Percentiles rank a stretch among this genome's conserved stretches.
Conservation (phyloP, 1,140 invertebrate species). For the Physella acuta region DNA sequence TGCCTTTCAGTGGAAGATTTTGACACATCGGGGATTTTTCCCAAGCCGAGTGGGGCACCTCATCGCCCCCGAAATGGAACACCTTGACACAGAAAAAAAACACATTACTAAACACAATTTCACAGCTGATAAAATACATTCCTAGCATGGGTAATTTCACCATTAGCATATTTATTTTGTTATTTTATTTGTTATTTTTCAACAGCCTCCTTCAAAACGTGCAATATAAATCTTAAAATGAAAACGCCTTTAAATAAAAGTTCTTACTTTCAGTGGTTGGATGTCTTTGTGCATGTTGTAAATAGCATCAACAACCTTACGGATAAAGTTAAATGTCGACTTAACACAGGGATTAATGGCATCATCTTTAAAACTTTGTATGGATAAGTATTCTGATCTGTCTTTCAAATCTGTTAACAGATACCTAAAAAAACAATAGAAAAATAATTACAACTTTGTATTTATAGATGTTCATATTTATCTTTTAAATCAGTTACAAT, state of each 20-base stretch:
- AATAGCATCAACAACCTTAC: conserved; percentile 32
- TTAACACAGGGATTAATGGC: conserved; percentile 53
- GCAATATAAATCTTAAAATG: no score
- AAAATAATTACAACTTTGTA: not conserved
- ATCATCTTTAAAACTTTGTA: conserved; percentile 49
- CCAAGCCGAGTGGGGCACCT: conserved; percentile 45
- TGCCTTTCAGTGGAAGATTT: conserved; percentile 8
- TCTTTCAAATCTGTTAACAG: conserved; percentile 39
- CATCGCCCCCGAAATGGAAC: conserved; percentile 57
- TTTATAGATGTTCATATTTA: no score
- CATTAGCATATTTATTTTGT: no score
- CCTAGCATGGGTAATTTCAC: no score
- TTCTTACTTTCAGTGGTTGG: conserved; percentile 37
- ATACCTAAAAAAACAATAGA: conserved; percentile 24
- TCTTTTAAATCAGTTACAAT: no score
- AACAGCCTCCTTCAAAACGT: no score
- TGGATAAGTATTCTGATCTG: conserved; percentile 38
- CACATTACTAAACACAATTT: no score
- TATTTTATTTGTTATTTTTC: no score
- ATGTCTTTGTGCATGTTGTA: conserved; percentile 38
- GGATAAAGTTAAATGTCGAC: conserved; percentile 47
- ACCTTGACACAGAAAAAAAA: conserved; percentile 37
- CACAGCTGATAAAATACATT: no score
- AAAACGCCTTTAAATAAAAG: not conserved
- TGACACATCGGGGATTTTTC: conserved; percentile 39